A percentile compares a stretch with the other conserved stretches of the same genome.
Conservation (phyloP, 2,797 vertebrate species). For the Gobio occitaniae region DNA sequence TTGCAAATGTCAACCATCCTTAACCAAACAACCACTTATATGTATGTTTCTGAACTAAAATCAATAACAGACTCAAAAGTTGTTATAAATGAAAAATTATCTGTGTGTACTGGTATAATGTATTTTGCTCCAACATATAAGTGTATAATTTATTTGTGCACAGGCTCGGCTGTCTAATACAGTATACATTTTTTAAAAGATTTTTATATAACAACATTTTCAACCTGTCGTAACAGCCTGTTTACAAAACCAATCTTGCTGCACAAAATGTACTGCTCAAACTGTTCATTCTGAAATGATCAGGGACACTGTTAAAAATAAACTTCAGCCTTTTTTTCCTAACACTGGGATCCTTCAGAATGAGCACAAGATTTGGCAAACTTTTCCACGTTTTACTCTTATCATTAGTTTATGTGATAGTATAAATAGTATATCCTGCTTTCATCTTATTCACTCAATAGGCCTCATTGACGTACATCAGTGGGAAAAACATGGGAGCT, state of each 20-base stretch:
- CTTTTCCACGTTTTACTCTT: not conserved
- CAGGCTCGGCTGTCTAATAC: not conserved
- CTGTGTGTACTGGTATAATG: not conserved
- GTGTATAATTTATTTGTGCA: not conserved
- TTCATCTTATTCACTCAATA: not conserved
- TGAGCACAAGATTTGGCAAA: not conserved
- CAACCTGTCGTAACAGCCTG: not conserved
- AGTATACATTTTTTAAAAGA: not conserved
- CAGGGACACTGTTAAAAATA: slow-evolving; percentile 23
- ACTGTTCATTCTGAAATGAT: slow-evolving; percentile 22
- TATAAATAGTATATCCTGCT: not conserved
- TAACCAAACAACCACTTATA: not conserved
- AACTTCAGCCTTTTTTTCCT: not conserved
- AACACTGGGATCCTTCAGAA: slow-evolving; percentile 2
- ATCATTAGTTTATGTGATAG: not conserved
- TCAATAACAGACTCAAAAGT: not conserved
- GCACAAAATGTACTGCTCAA: slow-evolving; percentile 18
- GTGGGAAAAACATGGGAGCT: not conserved
- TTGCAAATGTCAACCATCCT: not conserved
- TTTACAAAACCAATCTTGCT: slow-evolving; percentile 21
- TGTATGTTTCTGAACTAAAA: not conserved
- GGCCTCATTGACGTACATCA: not conserved
- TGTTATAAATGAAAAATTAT: not conserved
- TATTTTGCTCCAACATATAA: not conserved
- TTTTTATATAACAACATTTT: slow-evolving; percentile 17